Evolutionary conservation across 1,140 invertebrate genomes (phyloP).

Genomic region (Bradysia coprophila): DNA sequence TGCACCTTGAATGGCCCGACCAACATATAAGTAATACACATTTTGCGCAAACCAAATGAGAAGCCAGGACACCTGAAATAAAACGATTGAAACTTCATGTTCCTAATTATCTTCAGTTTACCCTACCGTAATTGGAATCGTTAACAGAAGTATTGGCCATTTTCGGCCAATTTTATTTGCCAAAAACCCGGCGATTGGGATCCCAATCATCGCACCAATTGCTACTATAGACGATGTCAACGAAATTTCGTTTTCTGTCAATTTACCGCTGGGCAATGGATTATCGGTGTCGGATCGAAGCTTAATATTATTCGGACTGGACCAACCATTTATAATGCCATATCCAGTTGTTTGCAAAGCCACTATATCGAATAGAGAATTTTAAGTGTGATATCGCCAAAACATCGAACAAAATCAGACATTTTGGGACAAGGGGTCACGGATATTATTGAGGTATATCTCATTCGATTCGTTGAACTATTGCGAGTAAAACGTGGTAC

Average conservation of each 20-base stretch:
- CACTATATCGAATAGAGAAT: too few relatives aligned
- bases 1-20: constrained; percentile 25
- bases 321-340: constrained; percentile 26
- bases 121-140: constrained; percentile 15
- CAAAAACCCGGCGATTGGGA: constrained; percentile 16
- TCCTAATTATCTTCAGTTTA: background rate
- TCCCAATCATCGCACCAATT: constrained; percentile 15
- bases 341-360: constrained; percentile 26
- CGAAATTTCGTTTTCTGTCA: constrained; percentile 16
- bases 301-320: constrained; percentile 19
- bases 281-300: constrained; percentile 11
- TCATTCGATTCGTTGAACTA: too few relatives aligned
- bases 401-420: too few relatives aligned
- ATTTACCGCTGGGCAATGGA: constrained; percentile 10
- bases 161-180: constrained; percentile 18
- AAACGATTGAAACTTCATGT: background rate
- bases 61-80: constrained; percentile 19
- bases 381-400: too few relatives aligned
- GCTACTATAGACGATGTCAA: constrained; percentile 21
- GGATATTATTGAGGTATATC: too few relatives aligned
- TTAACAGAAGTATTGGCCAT: constrained; percentile 10
- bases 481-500: too few relatives aligned
- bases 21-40: constrained; percentile 17
- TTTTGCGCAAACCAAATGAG: constrained; percentile 21
- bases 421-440: too few relatives aligned